Evolutionary conservation across 2,113 vertebrate genomes (phyloP), one percentile per base, ranked within the genome.

Genomic region (Dissostichus mawsoni): DNA sequence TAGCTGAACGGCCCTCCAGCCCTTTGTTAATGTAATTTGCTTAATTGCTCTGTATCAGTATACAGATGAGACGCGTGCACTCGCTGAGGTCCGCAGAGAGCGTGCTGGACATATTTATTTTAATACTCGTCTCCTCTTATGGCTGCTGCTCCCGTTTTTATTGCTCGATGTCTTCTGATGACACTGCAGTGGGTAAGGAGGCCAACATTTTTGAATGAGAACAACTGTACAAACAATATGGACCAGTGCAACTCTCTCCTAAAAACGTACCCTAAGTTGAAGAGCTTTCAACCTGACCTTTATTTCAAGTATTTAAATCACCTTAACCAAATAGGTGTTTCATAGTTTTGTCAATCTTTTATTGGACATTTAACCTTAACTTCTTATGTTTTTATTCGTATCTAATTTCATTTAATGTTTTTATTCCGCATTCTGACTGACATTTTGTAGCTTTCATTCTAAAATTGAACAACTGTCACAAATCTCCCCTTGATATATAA

Each of bases 11-110:
- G 85, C 92, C 91, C 91, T 83, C 65, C 81, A 86, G 90, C 92
- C 92, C 88, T 93, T 93, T 93, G 90, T 94, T 95, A 91, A 82
- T 92, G 89, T 85, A 90, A 94, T 94, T 94, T 94, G 89, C 92
- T 92, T 94, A 94, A 95, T 95, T 94, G 93, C 92, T 88, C 85
- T 67, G 69, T 92, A 94, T 93, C 91, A 86, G 92, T 93, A 68
- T 85, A 88, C 92, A 78, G 84, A 93, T 84, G 90, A 94, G 91
- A 92, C 89, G 75, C 64, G 88, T 87, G 90, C 58, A 85, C 87
- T 81, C 8, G 48, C 84, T 44, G 66, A 87, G 83, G 85, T 91
- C 90, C 78, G 69, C 77, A 18, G 85, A 92, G 91, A 92, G 76
- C 47, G 17, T 74, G 89, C 76, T 62, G 82, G 85, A 91, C 89